phyloP scores from a whole-genome alignment of 2,797 vertebrate genomes.

The Manis crassicaudata region DNA sequence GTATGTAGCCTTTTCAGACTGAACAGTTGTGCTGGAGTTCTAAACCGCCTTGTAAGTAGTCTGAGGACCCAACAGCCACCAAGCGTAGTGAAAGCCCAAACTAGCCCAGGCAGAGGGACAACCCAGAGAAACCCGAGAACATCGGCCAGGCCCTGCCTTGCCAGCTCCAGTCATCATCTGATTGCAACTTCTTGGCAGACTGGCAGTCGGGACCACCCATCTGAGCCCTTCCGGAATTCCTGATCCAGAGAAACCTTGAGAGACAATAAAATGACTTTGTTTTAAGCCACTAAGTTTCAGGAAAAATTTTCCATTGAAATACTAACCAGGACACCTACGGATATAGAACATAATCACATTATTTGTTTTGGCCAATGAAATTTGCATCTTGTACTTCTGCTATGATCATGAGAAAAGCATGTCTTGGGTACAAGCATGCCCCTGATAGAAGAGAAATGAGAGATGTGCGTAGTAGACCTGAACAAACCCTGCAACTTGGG shows the following conservation, averaged over 20 bases:
- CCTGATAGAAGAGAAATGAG: neutral
- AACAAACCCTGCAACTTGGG: neutral
- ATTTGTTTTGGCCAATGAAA: neutral
- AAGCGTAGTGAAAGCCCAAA: neutral
- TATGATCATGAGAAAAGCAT: neutral
- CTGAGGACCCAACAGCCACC: neutral
- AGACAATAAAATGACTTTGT: neutral
- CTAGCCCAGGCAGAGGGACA: neutral
- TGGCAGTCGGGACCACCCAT: neutral
- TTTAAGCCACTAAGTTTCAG: slow-evolving; percentile 1
- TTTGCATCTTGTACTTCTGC: neutral
- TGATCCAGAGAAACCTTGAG: neutral
- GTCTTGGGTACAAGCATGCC: neutral
- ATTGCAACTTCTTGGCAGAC: neutral
- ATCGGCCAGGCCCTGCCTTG: neutral
- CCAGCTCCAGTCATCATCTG: neutral
- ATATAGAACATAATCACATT: neutral
- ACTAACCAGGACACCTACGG: neutral
- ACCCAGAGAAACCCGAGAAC: neutral
- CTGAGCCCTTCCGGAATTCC: neutral
- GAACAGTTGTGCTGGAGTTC: neutral
- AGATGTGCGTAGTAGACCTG: neutral
- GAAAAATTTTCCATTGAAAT: neutral
- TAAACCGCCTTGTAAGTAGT: neutral
- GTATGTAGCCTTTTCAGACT: neutral